Conservation (phyloP, 92 coral and sea anemone genomes). For the Epizoanthus fatuus region DNA sequence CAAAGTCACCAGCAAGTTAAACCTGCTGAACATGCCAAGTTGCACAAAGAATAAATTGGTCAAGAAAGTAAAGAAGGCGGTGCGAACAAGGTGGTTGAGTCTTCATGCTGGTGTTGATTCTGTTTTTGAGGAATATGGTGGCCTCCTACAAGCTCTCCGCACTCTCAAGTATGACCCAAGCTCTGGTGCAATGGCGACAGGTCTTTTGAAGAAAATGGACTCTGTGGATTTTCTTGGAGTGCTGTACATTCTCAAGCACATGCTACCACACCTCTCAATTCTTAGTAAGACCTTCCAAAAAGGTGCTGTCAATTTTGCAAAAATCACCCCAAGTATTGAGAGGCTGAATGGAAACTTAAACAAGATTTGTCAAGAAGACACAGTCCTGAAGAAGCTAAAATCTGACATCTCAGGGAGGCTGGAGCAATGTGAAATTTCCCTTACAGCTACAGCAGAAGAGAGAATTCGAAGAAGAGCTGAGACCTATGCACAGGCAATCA, state of each 20-base stretch:
- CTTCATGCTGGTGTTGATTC: slow-evolving; percentile 59
- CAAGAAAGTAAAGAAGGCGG: slow-evolving; percentile 46
- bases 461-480: slow-evolving; percentile 11
- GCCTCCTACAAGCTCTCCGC: slow-evolving; percentile 37
- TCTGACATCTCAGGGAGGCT: slow-evolving; percentile 40
- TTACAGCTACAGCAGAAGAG: slow-evolving; percentile 2
- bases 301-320: slow-evolving; percentile 46
- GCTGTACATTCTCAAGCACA: slow-evolving; percentile 44
- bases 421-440: slow-evolving; percentile 14
- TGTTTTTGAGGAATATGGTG: slow-evolving; percentile 43
- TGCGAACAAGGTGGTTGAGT: slow-evolving; percentile 57
- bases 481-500: slow-evolving; percentile 28
- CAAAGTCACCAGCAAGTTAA: slow-evolving; percentile 23
- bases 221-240: slow-evolving; percentile 43
- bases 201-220: slow-evolving; percentile 50
- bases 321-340: slow-evolving; percentile 42
- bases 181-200: slow-evolving; percentile 43
- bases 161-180: slow-evolving; percentile 43
- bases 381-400: slow-evolving; percentile 30
- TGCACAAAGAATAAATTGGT: slow-evolving; percentile 47
- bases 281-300: slow-evolving; percentile 49
- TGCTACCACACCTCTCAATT: slow-evolving; percentile 54
- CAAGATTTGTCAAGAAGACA: slow-evolving; percentile 39
- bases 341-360: slow-evolving; percentile 36
- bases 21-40: slow-evolving; percentile 28